A percentile compares a stretch with the other conserved stretches of the same genome.
These are phyloP conservation scores for Heliconius melpomene DNA, from an alignment of 1,140 invertebrate genomes.

Conservation along the genomic window DNA sequence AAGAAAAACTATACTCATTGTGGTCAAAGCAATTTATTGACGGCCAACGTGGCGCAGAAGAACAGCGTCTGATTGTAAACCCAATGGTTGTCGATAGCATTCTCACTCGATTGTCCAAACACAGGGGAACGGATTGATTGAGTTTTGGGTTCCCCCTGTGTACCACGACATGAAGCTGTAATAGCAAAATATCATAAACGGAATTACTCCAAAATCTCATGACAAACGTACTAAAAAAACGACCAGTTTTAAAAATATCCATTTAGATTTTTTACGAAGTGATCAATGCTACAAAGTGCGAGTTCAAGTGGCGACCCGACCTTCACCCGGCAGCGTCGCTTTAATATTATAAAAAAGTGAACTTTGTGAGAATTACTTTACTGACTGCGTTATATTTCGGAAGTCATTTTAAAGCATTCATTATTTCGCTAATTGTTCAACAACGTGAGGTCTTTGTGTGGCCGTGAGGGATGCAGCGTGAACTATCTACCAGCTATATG, in stretches of 20 bases:
- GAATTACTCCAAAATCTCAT: not conserved
- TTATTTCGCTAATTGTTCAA: too few relatives aligned
- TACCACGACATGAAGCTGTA: too few relatives aligned
- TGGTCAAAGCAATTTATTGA: not conserved
- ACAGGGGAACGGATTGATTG: too few relatives aligned
- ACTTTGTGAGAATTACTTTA: not conserved
- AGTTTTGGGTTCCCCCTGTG: too few relatives aligned
- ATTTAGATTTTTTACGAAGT: not conserved
- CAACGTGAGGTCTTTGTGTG: too few relatives aligned
- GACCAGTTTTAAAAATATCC: not conserved
- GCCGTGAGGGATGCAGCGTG: too few relatives aligned
- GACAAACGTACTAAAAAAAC: not conserved
- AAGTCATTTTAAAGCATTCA: not conserved
- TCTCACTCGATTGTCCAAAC: too few relatives aligned
- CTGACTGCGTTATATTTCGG: not conserved
- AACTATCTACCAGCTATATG: too few relatives aligned
- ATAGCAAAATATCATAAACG: not conserved
- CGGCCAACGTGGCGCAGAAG: too few relatives aligned
- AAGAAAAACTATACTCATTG: not conserved
- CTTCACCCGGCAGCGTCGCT: slow-evolving; percentile 17
- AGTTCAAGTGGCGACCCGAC: slow-evolving; percentile 22
- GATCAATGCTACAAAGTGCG: slow-evolving; percentile 14
- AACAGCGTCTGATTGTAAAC: too few relatives aligned
- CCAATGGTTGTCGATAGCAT: too few relatives aligned
- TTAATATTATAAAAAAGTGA: slow-evolving; percentile 1